Conservation (phyloP, 2,888 invertebrate genomes). For the Platynereis dumerilii region DNA sequence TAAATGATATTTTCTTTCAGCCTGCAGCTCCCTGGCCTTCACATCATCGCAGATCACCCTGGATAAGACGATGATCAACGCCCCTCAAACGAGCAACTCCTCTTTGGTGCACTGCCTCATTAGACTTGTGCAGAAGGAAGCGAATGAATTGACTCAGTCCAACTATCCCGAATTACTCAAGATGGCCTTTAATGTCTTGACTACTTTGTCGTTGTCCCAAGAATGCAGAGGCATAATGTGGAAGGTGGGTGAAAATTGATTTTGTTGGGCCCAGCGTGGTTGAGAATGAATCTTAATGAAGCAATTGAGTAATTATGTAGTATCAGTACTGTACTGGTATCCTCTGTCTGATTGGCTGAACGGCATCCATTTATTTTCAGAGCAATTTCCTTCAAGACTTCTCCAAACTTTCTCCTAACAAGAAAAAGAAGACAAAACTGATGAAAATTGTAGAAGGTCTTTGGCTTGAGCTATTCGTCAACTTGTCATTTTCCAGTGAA, state of each 20-base stretch:
- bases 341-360: no score
- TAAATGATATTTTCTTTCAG: no score
- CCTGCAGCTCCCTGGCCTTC: slow-evolving; percentile 33
- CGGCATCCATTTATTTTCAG: no score
- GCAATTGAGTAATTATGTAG: no score
- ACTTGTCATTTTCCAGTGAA: slow-evolving; percentile 58
- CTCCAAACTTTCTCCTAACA: slow-evolving; percentile 48
- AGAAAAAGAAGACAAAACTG: slow-evolving; percentile 44
- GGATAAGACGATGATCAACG: slow-evolving; percentile 10
- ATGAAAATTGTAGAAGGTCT: slow-evolving; percentile 54
- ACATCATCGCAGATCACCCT: slow-evolving; percentile 22
- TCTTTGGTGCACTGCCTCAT: slow-evolving; percentile 56
- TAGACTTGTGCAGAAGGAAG: slow-evolving; percentile 41
- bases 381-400: slow-evolving; percentile 57
- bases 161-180: slow-evolving; percentile 31
- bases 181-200: slow-evolving; percentile 47
- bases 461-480: slow-evolving; percentile 55
- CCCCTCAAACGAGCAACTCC: slow-evolving; percentile 44
- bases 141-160: slow-evolving; percentile 10
- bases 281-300: no score
- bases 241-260: slow-evolving; percentile 54
- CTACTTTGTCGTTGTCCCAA: slow-evolving; percentile 49
- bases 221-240: slow-evolving; percentile 58
- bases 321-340: no score
- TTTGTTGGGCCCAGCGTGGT: no score